A percentile compares a stretch with the other conserved stretches of the same genome.
Evolutionary conservation across 2,113 vertebrate genomes (phyloP).

Genomic region (Colistium nudipinnis): DNA sequence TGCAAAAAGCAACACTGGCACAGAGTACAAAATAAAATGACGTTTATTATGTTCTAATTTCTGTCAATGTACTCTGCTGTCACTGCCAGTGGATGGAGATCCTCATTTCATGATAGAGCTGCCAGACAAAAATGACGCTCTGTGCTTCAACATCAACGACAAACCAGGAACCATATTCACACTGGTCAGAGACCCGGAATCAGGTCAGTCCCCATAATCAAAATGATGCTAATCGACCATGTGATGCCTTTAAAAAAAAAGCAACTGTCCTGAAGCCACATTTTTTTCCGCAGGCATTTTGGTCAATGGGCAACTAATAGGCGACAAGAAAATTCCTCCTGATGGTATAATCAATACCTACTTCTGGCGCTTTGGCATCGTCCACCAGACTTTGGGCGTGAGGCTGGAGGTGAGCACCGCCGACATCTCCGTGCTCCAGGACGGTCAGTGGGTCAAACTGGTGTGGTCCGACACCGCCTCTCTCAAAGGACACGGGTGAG

Average conservation of each 20-base stretch:
- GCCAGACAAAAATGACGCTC: conserved; percentile 83
- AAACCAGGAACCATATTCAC: conserved; percentile 88
- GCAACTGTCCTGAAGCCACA: neutral
- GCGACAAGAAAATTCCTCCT: conserved; percentile 83
- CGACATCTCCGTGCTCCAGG: conserved; percentile 82
- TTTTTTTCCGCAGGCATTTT: conserved; percentile 83
- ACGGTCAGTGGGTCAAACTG: conserved; percentile 71
- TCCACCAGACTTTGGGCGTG: conserved; percentile 79
- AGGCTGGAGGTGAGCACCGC: conserved; percentile 86
- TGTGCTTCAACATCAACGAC: conserved; percentile 95
- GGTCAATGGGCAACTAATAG: conserved; percentile 91
- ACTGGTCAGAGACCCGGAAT: conserved; percentile 86
- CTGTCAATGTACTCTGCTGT: neutral
- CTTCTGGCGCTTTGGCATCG: conserved; percentile 91
- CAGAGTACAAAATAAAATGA: no score
- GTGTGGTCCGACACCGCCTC: conserved; percentile 85
- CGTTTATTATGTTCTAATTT: neutral
- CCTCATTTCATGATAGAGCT: conserved; percentile 94
- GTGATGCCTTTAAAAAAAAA: neutral
- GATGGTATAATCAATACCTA: conserved; percentile 84
- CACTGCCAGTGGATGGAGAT: conserved; percentile 90
- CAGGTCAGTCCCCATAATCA: conserved; percentile 79
- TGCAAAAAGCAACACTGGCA: neutral
- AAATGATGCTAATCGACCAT: neutral
- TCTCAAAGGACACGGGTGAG: conserved; percentile 83